These are phyloP conservation scores for Caenorhabditis imperialis DNA, from an alignment of 2,888 invertebrate genomes.

Conservation along the genomic window DNA sequence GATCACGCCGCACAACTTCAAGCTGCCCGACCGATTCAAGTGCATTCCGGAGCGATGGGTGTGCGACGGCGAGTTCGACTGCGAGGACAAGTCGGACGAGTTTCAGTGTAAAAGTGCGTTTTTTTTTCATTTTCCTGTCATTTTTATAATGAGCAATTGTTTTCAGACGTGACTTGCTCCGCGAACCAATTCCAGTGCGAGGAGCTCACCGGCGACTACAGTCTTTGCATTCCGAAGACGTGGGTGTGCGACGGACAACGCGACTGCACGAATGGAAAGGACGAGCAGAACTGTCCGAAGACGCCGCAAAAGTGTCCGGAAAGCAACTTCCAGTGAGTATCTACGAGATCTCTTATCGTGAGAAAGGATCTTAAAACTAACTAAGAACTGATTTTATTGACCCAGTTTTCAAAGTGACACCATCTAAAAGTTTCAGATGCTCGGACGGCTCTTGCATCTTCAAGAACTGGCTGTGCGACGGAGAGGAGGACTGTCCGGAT, in stretches of 20 bases:
- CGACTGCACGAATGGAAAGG: conserved; percentile 72
- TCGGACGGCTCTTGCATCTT: conserved; percentile 70
- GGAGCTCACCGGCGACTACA: conserved; percentile 67
- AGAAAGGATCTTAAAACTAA: too few species aligned
- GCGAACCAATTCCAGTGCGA: conserved; percentile 71
- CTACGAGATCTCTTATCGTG: too few species aligned
- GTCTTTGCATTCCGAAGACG: conserved; percentile 71
- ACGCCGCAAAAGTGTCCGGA: conserved; percentile 56
- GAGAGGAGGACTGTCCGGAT: conserved; percentile 74
- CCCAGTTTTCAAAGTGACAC: conserved; percentile 8
- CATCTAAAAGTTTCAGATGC: conserved; percentile 59
- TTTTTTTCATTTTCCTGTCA: background rate
- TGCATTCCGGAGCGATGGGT: conserved; percentile 74
- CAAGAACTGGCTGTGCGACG: conserved; percentile 74
- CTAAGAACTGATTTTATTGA: too few species aligned
- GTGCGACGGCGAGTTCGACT: conserved; percentile 76
- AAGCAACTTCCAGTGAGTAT: conserved; percentile 64
- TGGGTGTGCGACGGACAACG: conserved; percentile 75
- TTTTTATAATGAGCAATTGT: too few species aligned
- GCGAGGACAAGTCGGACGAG: conserved; percentile 73
- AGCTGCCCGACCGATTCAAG: conserved; percentile 38
- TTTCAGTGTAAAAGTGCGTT: conserved; percentile 50
- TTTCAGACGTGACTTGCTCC: conserved; percentile 62
- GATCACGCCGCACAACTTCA: background rate
- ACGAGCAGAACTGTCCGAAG: conserved; percentile 67